Conservation (phyloP, 2,113 vertebrate species). For the Rhinopomastus cyanomelas region DNA sequence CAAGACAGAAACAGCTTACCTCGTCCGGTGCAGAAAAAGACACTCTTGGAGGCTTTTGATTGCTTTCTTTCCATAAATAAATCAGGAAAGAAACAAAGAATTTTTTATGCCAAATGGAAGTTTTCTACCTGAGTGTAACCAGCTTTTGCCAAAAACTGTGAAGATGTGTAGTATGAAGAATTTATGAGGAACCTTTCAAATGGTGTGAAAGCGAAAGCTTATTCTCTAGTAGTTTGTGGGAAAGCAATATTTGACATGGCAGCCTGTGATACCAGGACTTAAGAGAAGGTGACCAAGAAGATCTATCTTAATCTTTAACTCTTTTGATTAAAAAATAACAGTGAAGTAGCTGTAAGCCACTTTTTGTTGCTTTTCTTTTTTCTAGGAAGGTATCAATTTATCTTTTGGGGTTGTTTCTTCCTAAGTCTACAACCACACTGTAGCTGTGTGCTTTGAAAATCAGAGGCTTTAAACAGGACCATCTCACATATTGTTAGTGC, state of each 20-base stretch:
- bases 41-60: background rate
- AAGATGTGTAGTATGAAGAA: background rate
- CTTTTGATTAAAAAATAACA: background rate
- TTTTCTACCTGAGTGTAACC: background rate
- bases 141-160: background rate
- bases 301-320: background rate
- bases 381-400: background rate
- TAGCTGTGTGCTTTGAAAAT: constrained; percentile 5
- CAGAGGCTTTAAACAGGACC: background rate
- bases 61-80: background rate
- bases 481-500: background rate
- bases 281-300: background rate
- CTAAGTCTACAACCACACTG: background rate
- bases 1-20: background rate
- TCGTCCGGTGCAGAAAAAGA: background rate
- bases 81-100: background rate
- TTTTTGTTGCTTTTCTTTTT: background rate
- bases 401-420: background rate
- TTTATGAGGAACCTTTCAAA: background rate
- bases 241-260: background rate
- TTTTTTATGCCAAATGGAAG: background rate
- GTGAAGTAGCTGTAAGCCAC: background rate
- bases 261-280: background rate
- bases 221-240: background rate
- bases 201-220: background rate